A percentile compares a stretch with the other conserved stretches of the same genome.
Conservation (phyloP, 2,797 vertebrate species). For the Pristis pectinata region DNA sequence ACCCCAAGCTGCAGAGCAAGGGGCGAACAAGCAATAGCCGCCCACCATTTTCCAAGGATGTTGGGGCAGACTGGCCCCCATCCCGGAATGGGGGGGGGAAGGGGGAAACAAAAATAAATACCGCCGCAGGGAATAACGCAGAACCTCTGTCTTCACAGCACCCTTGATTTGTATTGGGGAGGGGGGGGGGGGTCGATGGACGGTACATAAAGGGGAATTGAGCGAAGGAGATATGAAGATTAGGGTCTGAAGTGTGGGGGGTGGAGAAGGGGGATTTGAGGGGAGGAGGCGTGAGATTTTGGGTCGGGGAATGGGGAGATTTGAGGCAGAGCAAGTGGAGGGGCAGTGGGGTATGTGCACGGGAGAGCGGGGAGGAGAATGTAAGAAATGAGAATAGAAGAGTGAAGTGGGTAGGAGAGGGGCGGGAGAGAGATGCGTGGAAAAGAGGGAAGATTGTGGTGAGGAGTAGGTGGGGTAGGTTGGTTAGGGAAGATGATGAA, state of each 20-base stretch:
- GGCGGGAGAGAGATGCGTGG: not conserved
- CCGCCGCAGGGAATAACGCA: not conserved
- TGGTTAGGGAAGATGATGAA: not conserved
- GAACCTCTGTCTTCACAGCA: not conserved
- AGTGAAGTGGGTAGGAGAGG: no score
- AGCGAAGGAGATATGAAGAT: no score
- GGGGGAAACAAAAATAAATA: not conserved
- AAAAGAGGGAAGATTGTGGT: no score
- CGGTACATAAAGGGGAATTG: rapidly evolving
- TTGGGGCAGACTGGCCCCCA: not conserved
- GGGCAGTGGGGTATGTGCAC: no score
- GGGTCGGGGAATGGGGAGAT: not conserved
- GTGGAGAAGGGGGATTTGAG: rapidly evolving
- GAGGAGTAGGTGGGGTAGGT: not conserved
- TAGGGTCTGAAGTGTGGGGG: no score
- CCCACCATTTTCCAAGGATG: not conserved
- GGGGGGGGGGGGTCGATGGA: not conserved
- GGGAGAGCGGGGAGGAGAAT: not conserved
- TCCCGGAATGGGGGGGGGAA: not conserved
- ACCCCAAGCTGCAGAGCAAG: not conserved
- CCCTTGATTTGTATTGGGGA: no score
- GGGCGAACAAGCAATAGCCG: not conserved
- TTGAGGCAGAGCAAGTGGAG: not conserved
- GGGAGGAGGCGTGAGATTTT: not conserved
- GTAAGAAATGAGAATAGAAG: not conserved